phyloP scores from a whole-genome alignment of 64 coral and sea anemone genomes.

The Stylophora pistillata region DNA sequence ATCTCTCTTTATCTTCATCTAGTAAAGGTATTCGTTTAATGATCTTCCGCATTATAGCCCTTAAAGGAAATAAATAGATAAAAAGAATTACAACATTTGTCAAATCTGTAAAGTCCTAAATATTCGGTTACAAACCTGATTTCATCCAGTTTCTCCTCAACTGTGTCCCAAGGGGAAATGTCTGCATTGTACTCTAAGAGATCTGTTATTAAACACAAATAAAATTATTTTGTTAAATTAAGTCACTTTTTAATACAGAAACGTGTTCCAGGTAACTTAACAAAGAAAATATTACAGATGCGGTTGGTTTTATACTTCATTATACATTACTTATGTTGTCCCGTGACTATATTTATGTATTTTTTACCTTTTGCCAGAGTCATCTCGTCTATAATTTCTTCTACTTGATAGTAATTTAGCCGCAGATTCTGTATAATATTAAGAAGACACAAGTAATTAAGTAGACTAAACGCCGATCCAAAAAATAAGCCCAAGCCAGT shows the following conservation, averaged over 20 bases:
- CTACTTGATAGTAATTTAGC: conserved; percentile 32
- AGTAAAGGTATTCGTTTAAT: conserved; percentile 36
- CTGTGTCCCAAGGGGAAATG: conserved; percentile 19
- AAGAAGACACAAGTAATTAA: neutral
- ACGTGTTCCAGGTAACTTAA: neutral
- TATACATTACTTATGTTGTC: no score
- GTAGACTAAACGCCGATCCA: neutral
- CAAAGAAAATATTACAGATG: neutral
- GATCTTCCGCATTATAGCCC: conserved; percentile 56
- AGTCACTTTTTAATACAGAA: no score
- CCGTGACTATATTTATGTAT: neutral
- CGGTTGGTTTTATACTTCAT: no score
- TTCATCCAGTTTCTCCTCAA: conserved; percentile 53
- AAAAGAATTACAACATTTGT: no score
- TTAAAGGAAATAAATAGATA: neutral
- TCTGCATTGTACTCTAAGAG: conserved; percentile 47
- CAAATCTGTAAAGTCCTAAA: no score
- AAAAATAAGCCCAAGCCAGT: no score
- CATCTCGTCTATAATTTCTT: conserved; percentile 42
- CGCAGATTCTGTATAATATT: conserved; percentile 32
- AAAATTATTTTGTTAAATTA: neutral
- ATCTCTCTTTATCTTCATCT: conserved; percentile 2
- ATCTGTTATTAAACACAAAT: conserved; percentile 1
- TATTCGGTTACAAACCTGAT: conserved; percentile 26
- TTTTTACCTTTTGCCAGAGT: conserved; percentile 34